A percentile compares a stretch with the other conserved stretches of the same genome.
Conservation (phyloP, 2,888 invertebrate genomes). For the Autographa gamma region DNA sequence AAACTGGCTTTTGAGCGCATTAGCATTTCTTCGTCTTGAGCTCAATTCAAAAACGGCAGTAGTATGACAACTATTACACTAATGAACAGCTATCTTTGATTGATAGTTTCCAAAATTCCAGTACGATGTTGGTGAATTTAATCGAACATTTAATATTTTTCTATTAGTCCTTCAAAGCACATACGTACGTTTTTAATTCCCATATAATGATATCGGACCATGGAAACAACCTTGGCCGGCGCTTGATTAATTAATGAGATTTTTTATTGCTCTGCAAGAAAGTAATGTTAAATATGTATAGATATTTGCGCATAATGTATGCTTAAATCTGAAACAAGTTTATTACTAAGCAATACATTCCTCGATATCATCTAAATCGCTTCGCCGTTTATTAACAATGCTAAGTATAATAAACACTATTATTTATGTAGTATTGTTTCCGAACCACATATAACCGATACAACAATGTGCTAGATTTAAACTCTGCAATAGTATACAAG, state of each 20-base stretch:
- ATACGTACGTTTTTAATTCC: constrained; percentile 15
- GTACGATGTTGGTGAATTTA: constrained; percentile 14
- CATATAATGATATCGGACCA: constrained; percentile 21
- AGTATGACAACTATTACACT: constrained; percentile 24
- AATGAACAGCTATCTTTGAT: constrained; percentile 28
- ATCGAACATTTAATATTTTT: not conserved
- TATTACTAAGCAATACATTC: not conserved
- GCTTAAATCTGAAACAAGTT: not conserved
- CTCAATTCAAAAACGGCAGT: constrained; percentile 18
- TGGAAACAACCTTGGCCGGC: constrained; percentile 44
- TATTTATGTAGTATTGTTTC: constrained; percentile 27
- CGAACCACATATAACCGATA: constrained; percentile 15
- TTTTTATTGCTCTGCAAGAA: not conserved
- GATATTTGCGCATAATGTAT: not conserved
- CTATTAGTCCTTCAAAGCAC: not conserved
- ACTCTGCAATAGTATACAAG: constrained; percentile 30
- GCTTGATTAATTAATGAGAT: constrained; percentile 15
- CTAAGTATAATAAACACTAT: constrained; percentile 19
- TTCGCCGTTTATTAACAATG: not conserved
- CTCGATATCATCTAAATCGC: not conserved
- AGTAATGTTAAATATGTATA: not conserved
- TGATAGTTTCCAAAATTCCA: constrained; percentile 38
- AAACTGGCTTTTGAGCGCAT: constrained; percentile 30
- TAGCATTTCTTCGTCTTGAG: constrained; percentile 32
- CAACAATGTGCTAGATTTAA: constrained; percentile 21